Base-by-base conservation (phyloP, 1,140 invertebrate species). In the Drosophila virilis region DNA sequence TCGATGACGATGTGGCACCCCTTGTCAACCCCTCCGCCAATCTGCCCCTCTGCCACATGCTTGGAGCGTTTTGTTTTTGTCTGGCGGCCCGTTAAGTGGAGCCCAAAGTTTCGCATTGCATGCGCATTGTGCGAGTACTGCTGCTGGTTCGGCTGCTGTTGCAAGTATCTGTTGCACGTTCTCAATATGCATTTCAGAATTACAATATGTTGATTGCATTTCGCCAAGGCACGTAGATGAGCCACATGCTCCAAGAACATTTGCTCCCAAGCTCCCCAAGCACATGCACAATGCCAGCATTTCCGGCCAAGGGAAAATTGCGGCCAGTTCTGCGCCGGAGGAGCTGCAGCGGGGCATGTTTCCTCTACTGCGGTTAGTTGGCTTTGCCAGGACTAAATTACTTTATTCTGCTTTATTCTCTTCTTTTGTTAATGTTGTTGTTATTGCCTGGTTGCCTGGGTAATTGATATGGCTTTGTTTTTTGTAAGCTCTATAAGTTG, bases 141-240 rank as follows among this genome's bases (percentile, higher is more conserved):
- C 58, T 48, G 45, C 43, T 48, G 43, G n/a, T 42, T 33, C 37
- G n/a, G 32, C 58, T 48, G 45, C 43, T 48, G 33, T 33, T 45
- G 45, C 33, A 32, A 59, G 68, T 78, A 88, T 83, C 79, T 86
- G 81, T 88, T 86, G 82, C 82, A 86, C 83, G 83, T 89, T 88
- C 83, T 77, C 83, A 86, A 86, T 86, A 86, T 86, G 83, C 83
- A 89, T 86, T 88, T 88, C 84, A 76, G 84, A 79, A 86, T 86
- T 88, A 89, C 82, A 86, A 86, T 86, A 86, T 83, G 83, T 83
- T 86, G 82, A 86, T 86, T 86, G 83, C 84, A 88, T 86, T 82
- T 73, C 72, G 62, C 72, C 33, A 33, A 51, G 72, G 84, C 82
- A 86, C 82, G 83, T 86, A 86, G 74, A 68, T 43, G 68, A 78